Conservation (phyloP, 2,797 vertebrate species). For the Pelochelys cantorii region DNA sequence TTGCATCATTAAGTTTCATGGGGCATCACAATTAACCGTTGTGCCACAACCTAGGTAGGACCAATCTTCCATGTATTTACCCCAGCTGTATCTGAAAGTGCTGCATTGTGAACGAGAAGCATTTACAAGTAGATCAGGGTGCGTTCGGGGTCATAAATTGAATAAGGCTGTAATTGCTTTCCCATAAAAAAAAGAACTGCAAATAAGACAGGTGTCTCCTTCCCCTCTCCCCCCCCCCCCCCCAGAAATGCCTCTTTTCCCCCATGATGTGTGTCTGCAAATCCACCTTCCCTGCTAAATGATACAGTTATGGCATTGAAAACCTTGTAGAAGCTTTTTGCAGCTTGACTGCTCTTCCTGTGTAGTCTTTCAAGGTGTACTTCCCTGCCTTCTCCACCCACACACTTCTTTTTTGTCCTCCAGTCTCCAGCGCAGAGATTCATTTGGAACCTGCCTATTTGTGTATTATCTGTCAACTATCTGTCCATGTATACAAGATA, state of each 20-base stretch:
- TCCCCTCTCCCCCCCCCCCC: background rate
- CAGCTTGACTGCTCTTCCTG: conserved; percentile 54
- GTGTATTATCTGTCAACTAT: conserved; percentile 65
- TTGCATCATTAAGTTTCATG: conserved; percentile 84
- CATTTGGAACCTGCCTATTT: conserved; percentile 57
- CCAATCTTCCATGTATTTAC: conserved; percentile 78
- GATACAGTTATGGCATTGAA: conserved; percentile 54
- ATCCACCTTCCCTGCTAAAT: conserved; percentile 57
- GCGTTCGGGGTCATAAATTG: conserved; percentile 79
- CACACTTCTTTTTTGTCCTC: conserved; percentile 11
- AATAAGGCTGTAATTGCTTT: conserved; percentile 81
- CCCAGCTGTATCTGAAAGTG: conserved; percentile 73
- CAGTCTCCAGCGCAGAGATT: conserved; percentile 17
- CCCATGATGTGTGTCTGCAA: conserved; percentile 59
- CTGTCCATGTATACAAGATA: conserved; percentile 43
- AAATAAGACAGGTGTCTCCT: conserved; percentile 69
- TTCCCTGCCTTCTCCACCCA: conserved; percentile 3
- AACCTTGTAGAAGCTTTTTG: conserved; percentile 51
- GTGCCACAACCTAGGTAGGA: conserved; percentile 77
- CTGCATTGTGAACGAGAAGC: conserved; percentile 74
- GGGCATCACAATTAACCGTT: conserved; percentile 81
- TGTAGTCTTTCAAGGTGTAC: conserved; percentile 58
- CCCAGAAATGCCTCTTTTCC: conserved; percentile 27
- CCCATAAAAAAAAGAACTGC: conserved; percentile 77
- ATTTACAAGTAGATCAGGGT: conserved; percentile 80